Evolutionary conservation across 2,797 vertebrate genomes (phyloP), one percentile per base, ranked within the genome.

Genomic region (Hylomyscus alleni): DNA sequence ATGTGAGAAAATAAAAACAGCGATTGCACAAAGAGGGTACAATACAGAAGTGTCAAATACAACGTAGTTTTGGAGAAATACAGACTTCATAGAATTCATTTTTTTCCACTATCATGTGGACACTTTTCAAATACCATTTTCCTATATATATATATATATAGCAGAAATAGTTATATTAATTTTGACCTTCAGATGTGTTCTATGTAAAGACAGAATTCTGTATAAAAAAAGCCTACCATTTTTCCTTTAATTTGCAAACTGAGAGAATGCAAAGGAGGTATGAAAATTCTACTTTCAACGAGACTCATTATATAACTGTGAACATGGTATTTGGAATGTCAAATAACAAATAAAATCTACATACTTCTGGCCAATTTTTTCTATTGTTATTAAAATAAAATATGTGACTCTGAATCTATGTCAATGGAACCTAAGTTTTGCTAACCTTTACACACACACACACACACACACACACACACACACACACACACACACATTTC

Each of bases 131-230:
- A 75, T 86, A 84, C 29, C 93, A 40, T 77, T 90, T 95, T 56
- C 3, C 67, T 65, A 95, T 52, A 54, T 50, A 96, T 96, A 95
- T 65, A 95, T 52, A 54, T 50, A 96, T 96, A 95, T 1, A 86
- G 2, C 3, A 93, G 7, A 34, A 94, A 52, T 76, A 72, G 95
- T 84, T 92, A 92, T 94, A 96, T 84, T 50, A 10, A 31, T 12
- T 92, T 29, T 62, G 81, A 15, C 3, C 37, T 80, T 96, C 20
- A 72, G 47, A 1, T 10, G 29, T 22, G 1, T 47, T 95, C 13
- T 60, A 3, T 69, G 50, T 81, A 14, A 96, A 60, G 80, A 29
- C 29, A 82, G 31, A 4, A 40, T 67, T 81, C 60, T 24, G 20
- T 37, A 14, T 24, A 58, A 62, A 4, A 22, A 13, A 80, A n/a